These are phyloP conservation scores for Danio aesculapii DNA, from an alignment of 2,797 vertebrate genomes.

Conservation along the genomic window DNA sequence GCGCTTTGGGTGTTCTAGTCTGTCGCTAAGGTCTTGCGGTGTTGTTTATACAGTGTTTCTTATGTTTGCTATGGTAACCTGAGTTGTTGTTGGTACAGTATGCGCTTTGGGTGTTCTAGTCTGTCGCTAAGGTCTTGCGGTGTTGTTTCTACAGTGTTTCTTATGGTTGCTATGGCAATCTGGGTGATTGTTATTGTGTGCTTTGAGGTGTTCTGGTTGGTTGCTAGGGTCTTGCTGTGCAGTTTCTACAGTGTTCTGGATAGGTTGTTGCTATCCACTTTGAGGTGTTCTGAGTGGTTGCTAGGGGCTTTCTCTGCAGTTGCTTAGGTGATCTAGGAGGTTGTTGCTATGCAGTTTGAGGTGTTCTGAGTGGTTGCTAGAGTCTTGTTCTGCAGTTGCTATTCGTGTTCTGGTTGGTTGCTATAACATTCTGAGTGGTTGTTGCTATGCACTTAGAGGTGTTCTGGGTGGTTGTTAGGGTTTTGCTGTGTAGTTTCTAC, in stretches of 20 bases:
- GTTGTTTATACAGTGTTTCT: too few relatives aligned
- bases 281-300: too few relatives aligned
- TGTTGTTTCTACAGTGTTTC: too few relatives aligned
- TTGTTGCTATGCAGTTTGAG: background rate
- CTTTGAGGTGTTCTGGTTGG: background rate
- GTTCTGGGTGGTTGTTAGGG: background rate
- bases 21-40: too few relatives aligned
- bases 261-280: background rate
- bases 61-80: too few relatives aligned
- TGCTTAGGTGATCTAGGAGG: too few relatives aligned
- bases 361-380: background rate
- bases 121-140: too few relatives aligned
- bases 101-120: too few relatives aligned
- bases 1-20: too few relatives aligned
- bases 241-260: accelerated
- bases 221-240: background rate
- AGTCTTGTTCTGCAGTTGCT: background rate
- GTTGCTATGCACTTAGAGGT: background rate
- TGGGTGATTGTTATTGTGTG: background rate
- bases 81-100: too few relatives aligned
- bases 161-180: background rate
- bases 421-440: background rate
- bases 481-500: background rate
- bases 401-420: background rate
- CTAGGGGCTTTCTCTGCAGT: too few relatives aligned